Evolutionary conservation across 2,113 vertebrate species (phyloP).

Genomic region (Passer domesticus): DNA sequence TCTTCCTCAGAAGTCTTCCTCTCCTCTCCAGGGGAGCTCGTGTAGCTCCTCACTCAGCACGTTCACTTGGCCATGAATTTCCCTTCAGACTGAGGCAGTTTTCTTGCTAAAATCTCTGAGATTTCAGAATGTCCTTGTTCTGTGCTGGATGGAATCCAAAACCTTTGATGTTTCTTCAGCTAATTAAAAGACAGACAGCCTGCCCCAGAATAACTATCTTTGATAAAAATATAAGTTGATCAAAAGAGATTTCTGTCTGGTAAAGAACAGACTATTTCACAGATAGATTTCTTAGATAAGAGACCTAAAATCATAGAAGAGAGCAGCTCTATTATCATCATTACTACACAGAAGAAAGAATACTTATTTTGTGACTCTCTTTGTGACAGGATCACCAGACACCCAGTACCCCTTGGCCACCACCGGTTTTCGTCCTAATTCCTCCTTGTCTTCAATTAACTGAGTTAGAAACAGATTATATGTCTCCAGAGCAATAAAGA

Average conservation of each 20-base stretch:
- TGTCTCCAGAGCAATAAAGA: neutral
- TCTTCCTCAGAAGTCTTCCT: neutral
- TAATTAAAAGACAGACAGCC: conserved; percentile 51
- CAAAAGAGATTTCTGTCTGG: conserved; percentile 46
- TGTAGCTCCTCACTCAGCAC: neutral
- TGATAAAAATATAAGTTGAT: conserved; percentile 41
- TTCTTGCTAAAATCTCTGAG: neutral
- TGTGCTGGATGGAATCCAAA: neutral
- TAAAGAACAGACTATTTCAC: neutral
- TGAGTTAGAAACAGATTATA: neutral
- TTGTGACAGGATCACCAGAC: neutral
- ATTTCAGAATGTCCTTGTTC: neutral
- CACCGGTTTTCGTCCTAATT: neutral
- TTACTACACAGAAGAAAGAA: neutral
- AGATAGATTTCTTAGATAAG: neutral
- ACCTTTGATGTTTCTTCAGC: conserved; percentile 38
- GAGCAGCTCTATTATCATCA: neutral
- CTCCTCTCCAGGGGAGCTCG: neutral
- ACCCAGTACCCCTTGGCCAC: neutral
- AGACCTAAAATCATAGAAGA: neutral
- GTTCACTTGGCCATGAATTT: neutral
- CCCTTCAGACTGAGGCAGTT: neutral
- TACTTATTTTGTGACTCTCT: neutral
- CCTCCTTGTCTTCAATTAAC: neutral
- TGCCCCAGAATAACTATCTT: conserved; percentile 8